Percentiles rank a stretch among this genome's conserved stretches.
Evolutionary conservation across 2,797 vertebrate genomes (phyloP).

Genomic region (Astyanax mexicanus): DNA sequence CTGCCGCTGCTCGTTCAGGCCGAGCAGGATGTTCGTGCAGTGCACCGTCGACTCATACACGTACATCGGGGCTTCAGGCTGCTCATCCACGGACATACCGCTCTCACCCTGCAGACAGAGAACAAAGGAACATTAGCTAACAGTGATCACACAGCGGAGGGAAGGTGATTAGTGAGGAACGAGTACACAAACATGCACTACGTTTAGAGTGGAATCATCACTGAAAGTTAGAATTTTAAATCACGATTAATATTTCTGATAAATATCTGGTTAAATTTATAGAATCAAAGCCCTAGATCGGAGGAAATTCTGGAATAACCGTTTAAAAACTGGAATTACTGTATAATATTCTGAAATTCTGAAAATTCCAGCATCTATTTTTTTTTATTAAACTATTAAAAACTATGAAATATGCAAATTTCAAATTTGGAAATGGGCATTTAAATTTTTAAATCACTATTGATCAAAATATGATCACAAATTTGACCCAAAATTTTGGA

Average conservation of each 20-base stretch:
- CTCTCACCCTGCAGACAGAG: slow-evolving; percentile 91
- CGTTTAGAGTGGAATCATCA: too few species aligned
- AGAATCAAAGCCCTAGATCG: too few species aligned
- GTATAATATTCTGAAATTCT: neutral
- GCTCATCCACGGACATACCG: slow-evolving; percentile 99
- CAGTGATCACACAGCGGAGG: neutral
- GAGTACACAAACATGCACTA: slow-evolving; percentile 54
- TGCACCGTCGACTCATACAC: slow-evolving; percentile 99
- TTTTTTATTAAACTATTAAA: too few species aligned
- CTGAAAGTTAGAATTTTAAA: too few species aligned
- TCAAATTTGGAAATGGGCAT: too few species aligned
- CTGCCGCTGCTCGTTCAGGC: slow-evolving; percentile 99
- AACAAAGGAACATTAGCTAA: slow-evolving; percentile 57
- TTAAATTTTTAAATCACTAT: too few species aligned
- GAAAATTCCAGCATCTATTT: too few species aligned
- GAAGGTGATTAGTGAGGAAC: neutral
- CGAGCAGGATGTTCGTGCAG: slow-evolving; percentile 99
- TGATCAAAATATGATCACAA: too few species aligned
- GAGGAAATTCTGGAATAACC: neutral
- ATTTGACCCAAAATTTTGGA: neutral
- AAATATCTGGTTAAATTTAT: too few species aligned
- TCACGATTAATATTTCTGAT: too few species aligned
- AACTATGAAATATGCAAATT: too few species aligned
- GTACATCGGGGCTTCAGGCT: slow-evolving; percentile 99
- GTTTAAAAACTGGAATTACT: neutral